These are phyloP conservation scores for Malurus alboscapulatus DNA, from an alignment of 2,113 vertebrate species.

Conservation along the genomic window DNA sequence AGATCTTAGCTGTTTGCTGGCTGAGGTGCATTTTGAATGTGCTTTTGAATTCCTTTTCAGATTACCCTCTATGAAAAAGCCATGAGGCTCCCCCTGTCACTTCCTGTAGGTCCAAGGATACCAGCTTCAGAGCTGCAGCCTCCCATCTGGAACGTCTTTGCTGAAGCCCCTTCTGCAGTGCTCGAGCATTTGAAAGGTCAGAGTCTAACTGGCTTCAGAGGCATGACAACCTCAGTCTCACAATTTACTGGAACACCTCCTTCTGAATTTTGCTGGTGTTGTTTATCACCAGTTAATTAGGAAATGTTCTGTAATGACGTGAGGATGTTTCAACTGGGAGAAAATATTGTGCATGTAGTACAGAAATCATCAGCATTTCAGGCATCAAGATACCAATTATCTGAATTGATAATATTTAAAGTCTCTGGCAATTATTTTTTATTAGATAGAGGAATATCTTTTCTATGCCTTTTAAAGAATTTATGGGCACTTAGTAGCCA, in stretches of 20 bases:
- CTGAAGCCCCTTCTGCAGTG: slow-evolving; percentile 47
- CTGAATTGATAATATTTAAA: not conserved
- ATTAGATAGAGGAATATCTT: not conserved
- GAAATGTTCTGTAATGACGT: not conserved
- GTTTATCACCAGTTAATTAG: not conserved
- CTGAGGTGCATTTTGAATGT: not conserved
- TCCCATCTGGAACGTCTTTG: slow-evolving; percentile 65
- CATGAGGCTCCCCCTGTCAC: slow-evolving; percentile 68
- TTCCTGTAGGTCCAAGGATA: slow-evolving; percentile 62
- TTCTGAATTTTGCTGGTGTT: not conserved
- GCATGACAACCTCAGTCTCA: not conserved
- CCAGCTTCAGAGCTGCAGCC: slow-evolving; percentile 32
- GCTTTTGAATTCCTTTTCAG: slow-evolving; percentile 67
- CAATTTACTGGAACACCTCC: not conserved
- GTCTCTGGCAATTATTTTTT: not conserved
- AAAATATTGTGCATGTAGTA: not conserved
- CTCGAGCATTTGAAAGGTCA: slow-evolving; percentile 50
- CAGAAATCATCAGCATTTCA: not conserved
- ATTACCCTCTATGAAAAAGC: slow-evolving; percentile 63
- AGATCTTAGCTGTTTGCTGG: not conserved
- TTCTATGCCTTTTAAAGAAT: not conserved
- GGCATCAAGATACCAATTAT: not conserved
- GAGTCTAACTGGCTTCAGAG: not conserved
- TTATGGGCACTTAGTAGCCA: not conserved
- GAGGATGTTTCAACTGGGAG: not conserved